A percentile compares a stretch with the other conserved stretches of the same genome.
Evolutionary conservation across 1,140 invertebrate species (phyloP).

Genomic region (Drosophila miranda): DNA sequence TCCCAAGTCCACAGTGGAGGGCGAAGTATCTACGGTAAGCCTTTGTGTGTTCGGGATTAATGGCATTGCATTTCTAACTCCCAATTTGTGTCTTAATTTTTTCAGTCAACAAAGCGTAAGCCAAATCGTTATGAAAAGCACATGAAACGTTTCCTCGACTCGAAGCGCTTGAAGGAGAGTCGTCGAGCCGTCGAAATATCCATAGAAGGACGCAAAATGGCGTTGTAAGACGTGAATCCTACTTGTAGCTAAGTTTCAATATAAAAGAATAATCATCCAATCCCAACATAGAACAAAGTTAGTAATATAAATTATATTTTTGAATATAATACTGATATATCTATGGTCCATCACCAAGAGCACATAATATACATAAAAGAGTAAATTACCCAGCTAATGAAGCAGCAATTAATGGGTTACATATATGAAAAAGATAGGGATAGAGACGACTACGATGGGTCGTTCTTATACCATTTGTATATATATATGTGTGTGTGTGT

Average conservation of each 20-base stretch:
- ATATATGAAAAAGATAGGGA: too few species aligned
- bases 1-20: slow-evolving; percentile 95
- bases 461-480: not conserved
- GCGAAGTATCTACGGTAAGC: slow-evolving; percentile 90
- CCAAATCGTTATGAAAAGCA: slow-evolving; percentile 95
- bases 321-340: slow-evolving; percentile 35
- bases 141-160: slow-evolving; percentile 94
- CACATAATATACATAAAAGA: too few species aligned
- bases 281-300: slow-evolving; percentile 48
- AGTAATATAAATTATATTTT: slow-evolving; percentile 42
- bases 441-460: too few species aligned
- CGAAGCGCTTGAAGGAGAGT: slow-evolving; percentile 90
- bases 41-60: slow-evolving; percentile 57
- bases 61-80: slow-evolving; percentile 1
- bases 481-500: not conserved
- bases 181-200: slow-evolving; percentile 95
- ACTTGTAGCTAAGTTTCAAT: slow-evolving; percentile 30
- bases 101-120: slow-evolving; percentile 90
- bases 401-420: too few species aligned
- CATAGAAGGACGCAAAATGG: slow-evolving; percentile 97
- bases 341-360: too few species aligned
- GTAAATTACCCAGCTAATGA: too few species aligned
- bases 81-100: slow-evolving; percentile 22
- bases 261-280: slow-evolving; percentile 27
- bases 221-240: slow-evolving; percentile 85